A percentile compares a stretch with the other conserved stretches of the same genome.
Conservation (phyloP, 2,888 invertebrate species). For the Pterostichus niger region DNA sequence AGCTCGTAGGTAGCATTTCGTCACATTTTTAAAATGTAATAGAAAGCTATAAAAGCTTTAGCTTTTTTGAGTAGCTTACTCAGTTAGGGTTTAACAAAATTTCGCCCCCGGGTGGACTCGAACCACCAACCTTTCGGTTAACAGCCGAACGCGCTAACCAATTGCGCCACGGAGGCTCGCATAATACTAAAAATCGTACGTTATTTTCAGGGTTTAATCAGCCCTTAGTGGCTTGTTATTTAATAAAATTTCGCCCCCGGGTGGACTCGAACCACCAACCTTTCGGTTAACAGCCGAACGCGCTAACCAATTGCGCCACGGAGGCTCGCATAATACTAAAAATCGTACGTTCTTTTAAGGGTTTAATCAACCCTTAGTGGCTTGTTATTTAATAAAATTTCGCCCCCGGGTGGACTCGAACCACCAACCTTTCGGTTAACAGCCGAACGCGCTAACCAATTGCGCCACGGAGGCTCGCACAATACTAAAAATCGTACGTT, state of each 20-base stretch:
- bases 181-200: too few relatives aligned
- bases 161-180: conserved; percentile 93
- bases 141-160: conserved; percentile 99
- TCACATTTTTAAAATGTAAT: too few relatives aligned
- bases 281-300: conserved; percentile 97
- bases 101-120: conserved; percentile 97
- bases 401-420: conserved; percentile 86
- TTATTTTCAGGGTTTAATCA: too few relatives aligned
- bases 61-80: too few relatives aligned
- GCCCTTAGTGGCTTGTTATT: too few relatives aligned
- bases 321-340: conserved; percentile 75
- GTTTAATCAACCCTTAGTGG: too few relatives aligned
- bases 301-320: conserved; percentile 95
- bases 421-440: conserved; percentile 97
- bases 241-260: conserved; percentile 84
- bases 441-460: conserved; percentile 96
- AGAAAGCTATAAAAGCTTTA: too few relatives aligned
- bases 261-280: conserved; percentile 96
- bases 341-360: too few relatives aligned
- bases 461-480: too few relatives aligned
- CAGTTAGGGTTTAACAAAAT: too few relatives aligned
- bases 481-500: too few relatives aligned
- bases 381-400: conserved; percentile 68
- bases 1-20: too few relatives aligned
- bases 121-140: conserved; percentile 99